Evolutionary conservation across 2,113 vertebrate genomes (phyloP).

Genomic region (Grantiella picta): DNA sequence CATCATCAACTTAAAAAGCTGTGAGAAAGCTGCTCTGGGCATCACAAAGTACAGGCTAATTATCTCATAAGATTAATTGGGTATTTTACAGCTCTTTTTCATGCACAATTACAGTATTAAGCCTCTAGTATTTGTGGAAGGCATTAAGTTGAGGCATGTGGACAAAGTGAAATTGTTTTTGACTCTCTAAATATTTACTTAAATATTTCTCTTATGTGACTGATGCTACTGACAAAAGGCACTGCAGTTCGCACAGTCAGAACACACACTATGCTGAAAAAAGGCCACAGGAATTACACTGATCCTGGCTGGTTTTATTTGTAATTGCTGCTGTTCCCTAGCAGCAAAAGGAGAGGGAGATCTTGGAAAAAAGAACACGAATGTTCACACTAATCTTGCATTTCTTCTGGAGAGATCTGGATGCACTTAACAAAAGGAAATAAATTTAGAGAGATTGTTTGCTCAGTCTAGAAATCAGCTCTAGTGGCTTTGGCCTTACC

Average conservation of each 20-base stretch:
- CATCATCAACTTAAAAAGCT: background rate
- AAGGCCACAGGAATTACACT: background rate
- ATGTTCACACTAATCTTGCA: background rate
- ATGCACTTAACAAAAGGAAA: background rate
- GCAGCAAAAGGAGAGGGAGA: background rate
- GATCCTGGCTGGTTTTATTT: background rate
- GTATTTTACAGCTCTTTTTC: background rate
- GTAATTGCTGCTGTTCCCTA: background rate
- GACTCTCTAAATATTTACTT: background rate
- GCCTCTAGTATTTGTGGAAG: background rate
- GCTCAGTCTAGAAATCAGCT: background rate
- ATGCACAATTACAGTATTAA: background rate
- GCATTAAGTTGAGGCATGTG: background rate
- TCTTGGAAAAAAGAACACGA: background rate
- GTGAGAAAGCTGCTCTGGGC: background rate
- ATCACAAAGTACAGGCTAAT: background rate
- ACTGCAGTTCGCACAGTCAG: background rate
- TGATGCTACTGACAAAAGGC: background rate
- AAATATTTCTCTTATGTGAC: background rate
- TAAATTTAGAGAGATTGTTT: background rate
- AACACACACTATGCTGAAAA: background rate
- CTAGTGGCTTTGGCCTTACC: background rate
- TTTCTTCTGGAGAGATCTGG: background rate
- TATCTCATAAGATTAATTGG: background rate
- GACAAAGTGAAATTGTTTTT: constrained; percentile 15